These are phyloP conservation scores for Melanotaenia parkinsoni DNA, from an alignment of 2,797 vertebrate genomes.

Conservation along the genomic window DNA sequence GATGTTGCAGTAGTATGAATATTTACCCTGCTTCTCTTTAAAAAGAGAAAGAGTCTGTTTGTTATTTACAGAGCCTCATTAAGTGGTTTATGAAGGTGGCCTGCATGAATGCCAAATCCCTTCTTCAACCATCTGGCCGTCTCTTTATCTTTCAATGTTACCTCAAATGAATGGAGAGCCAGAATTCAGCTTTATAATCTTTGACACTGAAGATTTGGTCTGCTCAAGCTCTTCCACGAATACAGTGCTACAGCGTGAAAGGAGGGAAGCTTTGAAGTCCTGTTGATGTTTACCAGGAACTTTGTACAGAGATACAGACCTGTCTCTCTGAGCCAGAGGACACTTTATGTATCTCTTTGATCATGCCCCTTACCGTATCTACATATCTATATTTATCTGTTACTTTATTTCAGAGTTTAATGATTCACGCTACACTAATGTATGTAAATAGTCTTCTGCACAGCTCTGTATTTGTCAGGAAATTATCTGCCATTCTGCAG, in stretches of 20 bases:
- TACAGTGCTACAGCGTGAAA: too few species aligned
- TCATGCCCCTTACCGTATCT: neutral
- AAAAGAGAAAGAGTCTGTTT: neutral
- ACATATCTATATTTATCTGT: neutral
- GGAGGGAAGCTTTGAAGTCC: neutral
- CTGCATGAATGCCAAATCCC: slow-evolving; percentile 34
- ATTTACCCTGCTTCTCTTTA: too few species aligned
- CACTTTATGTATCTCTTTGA: neutral
- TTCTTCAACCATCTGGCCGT: slow-evolving; percentile 24
- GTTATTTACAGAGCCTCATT: slow-evolving; percentile 27
- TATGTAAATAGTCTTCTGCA: neutral
- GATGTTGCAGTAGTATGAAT: too few species aligned
- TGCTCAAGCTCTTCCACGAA: neutral
- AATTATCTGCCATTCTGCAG: neutral
- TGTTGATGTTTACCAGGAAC: slow-evolving; percentile 7
- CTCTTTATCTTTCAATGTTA: slow-evolving; percentile 6
- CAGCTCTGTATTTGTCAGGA: neutral
- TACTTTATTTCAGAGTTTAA: neutral
- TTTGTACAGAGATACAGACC: neutral
- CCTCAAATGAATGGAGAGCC: neutral
- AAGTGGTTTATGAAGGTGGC: slow-evolving; percentile 21
- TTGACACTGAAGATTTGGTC: neutral
- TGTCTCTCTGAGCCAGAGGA: slow-evolving; percentile 2
- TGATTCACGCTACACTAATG: neutral
- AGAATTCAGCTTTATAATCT: neutral